Base-by-base conservation (phyloP, 2,797 vertebrate species). In the Cephalopachus bancanus region DNA sequence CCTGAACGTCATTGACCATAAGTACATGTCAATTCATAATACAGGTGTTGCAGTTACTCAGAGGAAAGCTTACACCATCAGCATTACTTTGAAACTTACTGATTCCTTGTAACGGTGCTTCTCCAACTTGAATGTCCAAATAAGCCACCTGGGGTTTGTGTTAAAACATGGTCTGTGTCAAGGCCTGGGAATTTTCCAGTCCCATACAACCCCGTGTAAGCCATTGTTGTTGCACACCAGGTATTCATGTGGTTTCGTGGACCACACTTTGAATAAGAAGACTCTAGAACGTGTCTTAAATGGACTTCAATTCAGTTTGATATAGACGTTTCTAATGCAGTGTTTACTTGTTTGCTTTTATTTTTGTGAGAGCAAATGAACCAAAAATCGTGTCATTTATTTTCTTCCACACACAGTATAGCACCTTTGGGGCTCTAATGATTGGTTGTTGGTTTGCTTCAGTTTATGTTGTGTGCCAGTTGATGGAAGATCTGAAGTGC, bases 351-450 rank as follows among this genome's bases (percentile, higher is more conserved):
- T 93, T 97, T 94, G 62, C 86, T 95, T 96, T 80, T 96, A 20
- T 86, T 94, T 94, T 96, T 79, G 71, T 94, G 53, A 96, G 75
- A 84, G 30, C 89, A 67, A 86, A 88, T 94, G 76, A 94, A 92
- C 87, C 76, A 65, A 91, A 93, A 88, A 5, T 59, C 19, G 14
- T 16, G 28, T 19, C 17, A 20, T 96, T 80, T 83, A 72, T 89
- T 94, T 94, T 92, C 72, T 92, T 93, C 64, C 80, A 60, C 86
- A 97, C 97, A 69, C 94, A 99, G 99, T 97, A 97, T 96, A 99
- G 98, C 96, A 99, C 98, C 80, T 99, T 99, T 97, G 97, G 98
- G 98, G 98, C 99, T 96, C 97, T 99, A 98, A 98, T 98, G 98
- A 91, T 98, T 93, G 98, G 97, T 90, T 98, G 98, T 97, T 98